Percentiles rank a stretch among this genome's conserved stretches.
phyloP scores from a whole-genome alignment of 1,140 invertebrate genomes.

The Reticulitermes speratus region DNA sequence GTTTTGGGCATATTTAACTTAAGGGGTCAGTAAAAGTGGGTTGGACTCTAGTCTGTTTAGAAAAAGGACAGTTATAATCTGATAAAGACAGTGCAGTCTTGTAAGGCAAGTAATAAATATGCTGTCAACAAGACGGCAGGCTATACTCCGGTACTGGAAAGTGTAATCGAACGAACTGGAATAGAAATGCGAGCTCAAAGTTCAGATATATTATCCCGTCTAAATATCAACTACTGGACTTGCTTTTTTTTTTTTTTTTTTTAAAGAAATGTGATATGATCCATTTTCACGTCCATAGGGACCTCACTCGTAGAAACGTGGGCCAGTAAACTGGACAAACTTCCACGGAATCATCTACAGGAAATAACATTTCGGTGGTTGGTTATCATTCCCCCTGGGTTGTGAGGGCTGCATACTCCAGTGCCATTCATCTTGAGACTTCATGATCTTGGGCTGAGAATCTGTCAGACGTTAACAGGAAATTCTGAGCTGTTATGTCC shows the following conservation, averaged over 20 bases:
- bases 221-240: background rate
- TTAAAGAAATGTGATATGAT: background rate
- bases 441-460: too few relatives aligned
- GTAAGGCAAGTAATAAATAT: background rate
- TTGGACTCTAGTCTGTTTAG: background rate
- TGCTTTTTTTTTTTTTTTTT: too few relatives aligned
- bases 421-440: too few relatives aligned
- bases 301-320: background rate
- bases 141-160: background rate
- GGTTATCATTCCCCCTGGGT: background rate
- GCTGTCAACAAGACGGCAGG: background rate
- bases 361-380: slow-evolving; percentile 6
- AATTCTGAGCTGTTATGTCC: too few relatives aligned
- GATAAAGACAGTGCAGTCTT: background rate
- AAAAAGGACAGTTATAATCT: background rate
- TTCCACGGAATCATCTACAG: background rate
- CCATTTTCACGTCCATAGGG: background rate
- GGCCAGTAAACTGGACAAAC: background rate
- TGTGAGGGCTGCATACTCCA: background rate
- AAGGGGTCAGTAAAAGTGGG: background rate
- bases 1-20: background rate
- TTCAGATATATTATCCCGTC: background rate
- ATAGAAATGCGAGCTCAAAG: background rate
- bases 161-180: background rate
- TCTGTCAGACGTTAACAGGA: too few relatives aligned